Conservation (phyloP, 2,797 vertebrate species). For the Emydoidea blandingii region DNA sequence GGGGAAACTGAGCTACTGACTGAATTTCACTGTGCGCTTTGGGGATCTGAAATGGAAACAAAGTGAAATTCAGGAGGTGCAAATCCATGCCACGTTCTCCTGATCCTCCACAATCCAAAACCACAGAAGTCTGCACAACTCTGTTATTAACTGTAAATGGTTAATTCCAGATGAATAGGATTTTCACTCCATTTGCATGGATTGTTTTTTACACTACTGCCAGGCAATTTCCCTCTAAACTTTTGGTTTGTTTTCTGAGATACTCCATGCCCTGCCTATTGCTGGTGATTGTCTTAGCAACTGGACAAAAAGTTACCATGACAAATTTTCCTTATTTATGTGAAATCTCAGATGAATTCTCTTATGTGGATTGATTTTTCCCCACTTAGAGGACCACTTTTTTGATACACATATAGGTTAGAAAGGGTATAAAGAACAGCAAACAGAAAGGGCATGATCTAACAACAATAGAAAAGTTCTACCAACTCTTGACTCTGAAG, state of each 20-base stretch:
- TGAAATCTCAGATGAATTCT: background rate
- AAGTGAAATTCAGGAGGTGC: background rate
- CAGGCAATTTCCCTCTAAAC: slow-evolving; percentile 2
- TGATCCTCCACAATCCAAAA: background rate
- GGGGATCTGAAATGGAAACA: background rate
- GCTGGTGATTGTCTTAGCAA: slow-evolving; percentile 3
- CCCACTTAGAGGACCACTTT: background rate
- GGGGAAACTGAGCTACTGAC: background rate
- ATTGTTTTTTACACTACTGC: background rate
- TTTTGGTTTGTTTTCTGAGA: slow-evolving; percentile 21
- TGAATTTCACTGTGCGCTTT: background rate
- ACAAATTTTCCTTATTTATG: background rate
- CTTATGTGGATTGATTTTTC: background rate
- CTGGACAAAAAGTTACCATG: background rate
- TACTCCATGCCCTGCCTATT: background rate
- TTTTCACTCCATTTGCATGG: background rate
- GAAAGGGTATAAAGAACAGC: background rate
- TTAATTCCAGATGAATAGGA: slow-evolving; percentile 4
- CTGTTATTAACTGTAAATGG: background rate
- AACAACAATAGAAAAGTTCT: background rate
- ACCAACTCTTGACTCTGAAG: background rate
- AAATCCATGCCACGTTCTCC: background rate
- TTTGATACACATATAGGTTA: background rate
- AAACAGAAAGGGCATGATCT: background rate
- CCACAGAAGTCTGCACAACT: background rate